Evolutionary conservation across 2,113 vertebrate genomes (phyloP), one percentile per base, ranked within the genome.

Genomic region (Anolis sagrei): DNA sequence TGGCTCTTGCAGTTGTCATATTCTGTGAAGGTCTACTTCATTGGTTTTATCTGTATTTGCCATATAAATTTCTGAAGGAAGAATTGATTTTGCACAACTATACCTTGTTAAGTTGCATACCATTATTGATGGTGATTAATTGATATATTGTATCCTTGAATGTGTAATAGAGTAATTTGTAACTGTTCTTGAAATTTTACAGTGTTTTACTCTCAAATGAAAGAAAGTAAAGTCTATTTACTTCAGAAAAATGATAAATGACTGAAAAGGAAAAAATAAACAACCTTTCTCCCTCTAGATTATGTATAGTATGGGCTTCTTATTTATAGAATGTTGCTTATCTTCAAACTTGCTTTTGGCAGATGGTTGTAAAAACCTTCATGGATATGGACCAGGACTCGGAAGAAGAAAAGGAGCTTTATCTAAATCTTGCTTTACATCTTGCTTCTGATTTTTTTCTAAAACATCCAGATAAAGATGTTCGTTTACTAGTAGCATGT

Each of bases 341-440:
- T 86, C 51, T 89, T 89, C 51, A 27, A 87, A 21, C 76, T 7
- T 92, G 9, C 88, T 87, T 89, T 66, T 92, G n/a, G 21, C 93
- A 99, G 98, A 99, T 99, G 98, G 98, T 99, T 93, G 98, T 99
- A 81, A 99, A 99, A 96, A 99, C 98, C 58, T 99, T 99, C 94
- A 99, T 99, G 99, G 99, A 99, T 95, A 99, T 99, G 99, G 99
- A 99, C 95, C 99, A 99, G 94, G 99, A 99, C 91, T 99, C 98
- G 2, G 99, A 99, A 96, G 99, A 99, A 93, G 98, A 99, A 95
- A 99, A 99, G 94, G 98, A 99, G 89, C 97, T 98, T 18, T 99
- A 99, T 90, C 93, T 99, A 87, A 99, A 99, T 92, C 95, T 99
- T 85, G 99, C 98, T 66, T 97, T 99, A 88, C 99, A 99, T 93